These are phyloP conservation scores for Zaprionus tsacasi DNA, from an alignment of 1,140 invertebrate genomes.

Conservation along the genomic window DNA sequence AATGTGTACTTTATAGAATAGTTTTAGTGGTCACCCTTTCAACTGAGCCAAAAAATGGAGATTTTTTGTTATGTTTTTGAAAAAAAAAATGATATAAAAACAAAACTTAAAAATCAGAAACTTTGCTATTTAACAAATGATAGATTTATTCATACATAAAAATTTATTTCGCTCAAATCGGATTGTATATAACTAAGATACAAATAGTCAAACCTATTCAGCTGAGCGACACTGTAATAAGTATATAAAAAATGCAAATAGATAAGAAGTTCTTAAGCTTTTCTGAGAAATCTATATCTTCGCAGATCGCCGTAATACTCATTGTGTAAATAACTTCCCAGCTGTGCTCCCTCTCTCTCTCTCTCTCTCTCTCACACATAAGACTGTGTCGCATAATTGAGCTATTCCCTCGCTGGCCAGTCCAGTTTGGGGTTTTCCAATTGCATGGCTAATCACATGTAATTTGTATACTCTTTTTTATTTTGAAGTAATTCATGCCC, in stretches of 20 bases:
- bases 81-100: no score
- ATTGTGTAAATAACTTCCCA: not conserved
- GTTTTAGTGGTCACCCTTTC: no score
- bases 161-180: no score
- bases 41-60: no score
- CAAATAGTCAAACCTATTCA: no score
- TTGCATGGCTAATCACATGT: slow-evolving; percentile 64
- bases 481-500: slow-evolving; percentile 52
- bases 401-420: slow-evolving; percentile 47
- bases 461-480: slow-evolving; percentile 52
- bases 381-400: slow-evolving; percentile 66
- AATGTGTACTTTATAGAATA: no score
- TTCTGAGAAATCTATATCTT: not conserved
- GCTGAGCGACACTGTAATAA: no score
- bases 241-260: not conserved
- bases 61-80: no score
- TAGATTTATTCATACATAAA: no score
- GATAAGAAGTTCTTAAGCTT: not conserved
- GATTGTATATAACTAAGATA: no score
- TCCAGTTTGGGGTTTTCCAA: slow-evolving; percentile 16
- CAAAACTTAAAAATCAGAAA: no score
- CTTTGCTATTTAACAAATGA: no score
- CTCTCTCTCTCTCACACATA: not conserved
- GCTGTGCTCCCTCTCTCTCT: not conserved
- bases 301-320: not conserved